A percentile compares a stretch with the other conserved stretches of the same genome.
Evolutionary conservation across 1,140 invertebrate genomes (phyloP).

Genomic region (Bilobella aurantiaca): DNA sequence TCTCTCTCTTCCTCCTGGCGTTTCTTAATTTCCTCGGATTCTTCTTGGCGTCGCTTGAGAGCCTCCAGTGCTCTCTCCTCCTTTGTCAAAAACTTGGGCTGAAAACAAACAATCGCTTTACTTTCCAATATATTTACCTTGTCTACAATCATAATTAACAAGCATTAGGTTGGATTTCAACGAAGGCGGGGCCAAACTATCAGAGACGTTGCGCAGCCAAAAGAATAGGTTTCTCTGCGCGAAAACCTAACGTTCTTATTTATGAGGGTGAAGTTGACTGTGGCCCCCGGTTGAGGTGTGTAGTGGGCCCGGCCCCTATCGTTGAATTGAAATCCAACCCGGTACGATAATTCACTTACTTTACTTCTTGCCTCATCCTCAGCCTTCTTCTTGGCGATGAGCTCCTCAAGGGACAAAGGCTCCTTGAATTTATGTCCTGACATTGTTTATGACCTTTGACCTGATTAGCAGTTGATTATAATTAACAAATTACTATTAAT

Average conservation of each 20-base stretch:
- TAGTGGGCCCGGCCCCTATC: too few species aligned
- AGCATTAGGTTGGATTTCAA: too few species aligned
- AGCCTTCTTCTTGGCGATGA: constrained; percentile 90
- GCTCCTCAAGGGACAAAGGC: constrained; percentile 89
- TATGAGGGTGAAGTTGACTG: too few species aligned
- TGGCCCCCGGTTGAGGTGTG: too few species aligned
- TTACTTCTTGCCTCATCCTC: constrained; percentile 86
- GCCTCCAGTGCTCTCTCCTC: constrained; percentile 86
- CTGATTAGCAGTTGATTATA: background rate
- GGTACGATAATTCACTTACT: constrained; percentile 40
- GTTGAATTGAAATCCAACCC: too few species aligned
- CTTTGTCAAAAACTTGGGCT: constrained; percentile 92
- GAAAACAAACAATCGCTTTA: constrained; percentile 36
- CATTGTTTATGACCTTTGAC: background rate
- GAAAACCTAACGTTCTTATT: too few species aligned
- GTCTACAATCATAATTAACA: too few species aligned
- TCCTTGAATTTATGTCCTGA: constrained; percentile 49
- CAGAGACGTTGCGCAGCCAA: too few species aligned
- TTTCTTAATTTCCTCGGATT: constrained; percentile 60
- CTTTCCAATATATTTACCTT: background rate
- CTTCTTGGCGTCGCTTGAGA: constrained; percentile 72
- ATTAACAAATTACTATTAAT: too few species aligned
- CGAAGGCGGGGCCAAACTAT: too few species aligned
- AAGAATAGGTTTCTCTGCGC: too few species aligned
- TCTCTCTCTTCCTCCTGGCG: constrained; percentile 60